phyloP scores from a whole-genome alignment of 1,140 invertebrate genomes.

The Aphaenogaster ashmeadi region DNA sequence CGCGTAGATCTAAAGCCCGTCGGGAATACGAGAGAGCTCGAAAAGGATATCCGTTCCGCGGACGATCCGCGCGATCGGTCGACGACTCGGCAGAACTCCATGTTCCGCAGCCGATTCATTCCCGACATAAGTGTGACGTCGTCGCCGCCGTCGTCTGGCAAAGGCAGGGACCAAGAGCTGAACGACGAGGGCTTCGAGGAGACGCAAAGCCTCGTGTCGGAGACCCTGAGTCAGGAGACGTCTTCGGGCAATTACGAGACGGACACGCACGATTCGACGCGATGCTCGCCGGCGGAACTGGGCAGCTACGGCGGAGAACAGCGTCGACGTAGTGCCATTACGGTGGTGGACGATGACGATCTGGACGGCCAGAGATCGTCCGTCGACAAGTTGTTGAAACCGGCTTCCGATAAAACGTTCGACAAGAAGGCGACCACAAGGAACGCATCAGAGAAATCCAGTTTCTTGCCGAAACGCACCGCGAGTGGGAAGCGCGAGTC shows the following conservation, averaged over 20 bases:
- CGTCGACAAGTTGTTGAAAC: slow-evolving; percentile 11
- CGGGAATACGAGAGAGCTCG: too few species aligned
- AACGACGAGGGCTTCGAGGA: slow-evolving; percentile 97
- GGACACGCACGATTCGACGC: slow-evolving; percentile 87
- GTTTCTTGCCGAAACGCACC: slow-evolving; percentile 81
- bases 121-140: slow-evolving; percentile 85
- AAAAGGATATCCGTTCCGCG: neutral
- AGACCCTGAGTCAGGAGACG: slow-evolving; percentile 93
- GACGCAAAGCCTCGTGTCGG: slow-evolving; percentile 94
- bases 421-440: slow-evolving; percentile 56
- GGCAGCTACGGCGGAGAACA: slow-evolving; percentile 38
- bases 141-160: slow-evolving; percentile 72
- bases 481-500: slow-evolving; percentile 79
- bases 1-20: neutral
- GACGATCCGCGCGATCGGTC: slow-evolving; percentile 6
- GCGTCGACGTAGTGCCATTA: neutral
- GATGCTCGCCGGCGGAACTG: slow-evolving; percentile 84
- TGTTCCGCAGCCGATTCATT: slow-evolving; percentile 79
- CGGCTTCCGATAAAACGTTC: slow-evolving; percentile 24
- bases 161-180: slow-evolving; percentile 89
- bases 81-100: slow-evolving; percentile 17
- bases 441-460: slow-evolving; percentile 70
- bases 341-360: neutral
- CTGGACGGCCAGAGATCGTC: neutral
- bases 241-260: slow-evolving; percentile 91